Evolutionary conservation across 2,797 vertebrate species (phyloP), one percentile per base, ranked within the genome.

Genomic region (Linurgus olivaceus): DNA sequence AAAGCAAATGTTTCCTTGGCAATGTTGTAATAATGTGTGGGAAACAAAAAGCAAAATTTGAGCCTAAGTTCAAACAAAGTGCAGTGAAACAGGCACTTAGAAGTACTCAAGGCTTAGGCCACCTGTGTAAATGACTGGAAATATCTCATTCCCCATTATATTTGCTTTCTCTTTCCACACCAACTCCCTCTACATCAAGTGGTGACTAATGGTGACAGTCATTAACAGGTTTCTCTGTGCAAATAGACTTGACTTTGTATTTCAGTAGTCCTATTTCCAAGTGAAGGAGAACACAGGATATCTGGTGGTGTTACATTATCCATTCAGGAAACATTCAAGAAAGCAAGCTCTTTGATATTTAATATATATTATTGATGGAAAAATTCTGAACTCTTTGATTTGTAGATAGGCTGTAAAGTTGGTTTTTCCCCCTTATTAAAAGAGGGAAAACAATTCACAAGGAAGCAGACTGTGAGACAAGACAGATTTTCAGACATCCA

Each of bases 41-140:
- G 57, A 71, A 94, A 28, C 25, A 93, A 82, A 94, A 68, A 54
- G 42, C 13, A 86, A 84, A 90, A 92, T 58, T 10, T 48, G 70
- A 91, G 37, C 80, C 9, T 9, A 42, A 88, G 75, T 65, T 85
- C 51, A 65, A 83, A 76, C 48, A 76, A 47, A 77, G 50, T 51
- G 20, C 38, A 65, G 48, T 47, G 54, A 62, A 92, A 70, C 18
- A 28, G 19, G 44, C 67, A 71, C 48, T 84, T 54, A 40, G 16
- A 67, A 66, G 23, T 29, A 58, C 59, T 85, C 17, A 19, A 51
- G 57, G 50, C 29, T 71, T 38, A 35, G 70, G 35, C 24, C 79
- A 84, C 45, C 57, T 91, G 71, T 66, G 38, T 85, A 90, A 93
- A 92, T 89, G 57, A 47, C 47, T 90, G 58, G 47, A 86, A 92